Evolutionary conservation across 1,140 invertebrate species (phyloP), one percentile per base, ranked within the genome.

Genomic region (Drosophila yakuba): DNA sequence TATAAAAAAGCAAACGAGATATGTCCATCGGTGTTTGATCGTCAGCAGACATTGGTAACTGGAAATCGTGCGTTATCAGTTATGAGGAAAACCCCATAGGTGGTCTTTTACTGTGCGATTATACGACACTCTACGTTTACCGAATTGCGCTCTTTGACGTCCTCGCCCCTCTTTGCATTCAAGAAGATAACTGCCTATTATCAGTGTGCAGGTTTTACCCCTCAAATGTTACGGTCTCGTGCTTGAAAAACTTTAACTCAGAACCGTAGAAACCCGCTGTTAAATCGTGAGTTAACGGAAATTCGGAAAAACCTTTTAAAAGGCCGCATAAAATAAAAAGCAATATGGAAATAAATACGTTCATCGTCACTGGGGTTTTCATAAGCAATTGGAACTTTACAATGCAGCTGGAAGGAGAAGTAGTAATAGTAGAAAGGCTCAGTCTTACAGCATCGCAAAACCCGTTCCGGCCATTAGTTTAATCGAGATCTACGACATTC

Each of bases 71-170:
- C 58, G 59, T 83, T 83, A 83, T 83, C 80, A 84, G 23, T 20
- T 2, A 8, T 23, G 20, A 69, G 72, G 80, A 86, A 86, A 89
- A 78, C 71, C 83, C 71, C 75, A 80, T 78, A 67, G 78, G 82
- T 82, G 66, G 82, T 83, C 83, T 81, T 74, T 83, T 79, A 77
- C 88, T 69, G 81, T 83, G 63, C 59, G 64, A 75, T 84, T 63
- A 66, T 61, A 60, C 39, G 60, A 60, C 17, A 14, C 44, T 38
- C 47, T 15, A 35, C 25, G 59, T 51, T 44, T 35, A 10, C 15
- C 48, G n/a, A 36, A 11, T 20, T 35, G 17, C 36, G 17, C 36
- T 14, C 6, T 23, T 11, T 11, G 17, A 66, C 62, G 62, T 64
- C 54, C 57, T 48, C 44, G 43, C 20, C 20, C 60, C 25, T n/a